These are phyloP conservation scores for Actinia equina DNA, from an alignment of 64 coral and sea anemone species.

Conservation along the genomic window DNA sequence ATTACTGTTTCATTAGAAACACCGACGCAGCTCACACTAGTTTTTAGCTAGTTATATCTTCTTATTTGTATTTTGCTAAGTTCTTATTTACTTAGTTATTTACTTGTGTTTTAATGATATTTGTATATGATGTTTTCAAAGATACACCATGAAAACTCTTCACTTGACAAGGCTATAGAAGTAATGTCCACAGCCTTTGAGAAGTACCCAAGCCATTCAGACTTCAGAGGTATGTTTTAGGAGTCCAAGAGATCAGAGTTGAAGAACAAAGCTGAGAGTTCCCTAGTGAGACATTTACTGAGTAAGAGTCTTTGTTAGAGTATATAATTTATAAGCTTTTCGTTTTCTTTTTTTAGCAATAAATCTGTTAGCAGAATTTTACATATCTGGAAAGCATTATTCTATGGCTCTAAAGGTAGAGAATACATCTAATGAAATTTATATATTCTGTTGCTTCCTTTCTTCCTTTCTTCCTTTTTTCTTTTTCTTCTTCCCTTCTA, in stretches of 20 bases:
- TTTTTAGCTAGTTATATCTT: too few relatives aligned
- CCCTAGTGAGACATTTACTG: too few relatives aligned
- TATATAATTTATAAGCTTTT: too few relatives aligned
- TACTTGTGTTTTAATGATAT: too few relatives aligned
- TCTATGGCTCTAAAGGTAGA: slow-evolving; percentile 62
- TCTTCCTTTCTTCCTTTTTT: too few relatives aligned
- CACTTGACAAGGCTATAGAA: slow-evolving; percentile 49
- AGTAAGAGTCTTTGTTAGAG: too few relatives aligned
- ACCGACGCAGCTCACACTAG: too few relatives aligned
- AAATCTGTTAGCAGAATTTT: slow-evolving; percentile 79
- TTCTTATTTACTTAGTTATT: too few relatives aligned
- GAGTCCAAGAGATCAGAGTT: background rate
- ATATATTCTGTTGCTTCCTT: too few relatives aligned
- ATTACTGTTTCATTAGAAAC: too few relatives aligned
- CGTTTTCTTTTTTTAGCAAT: slow-evolving; percentile 13
- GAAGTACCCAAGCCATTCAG: slow-evolving; percentile 54
- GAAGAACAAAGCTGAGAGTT: background rate
- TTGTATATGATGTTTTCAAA: background rate
- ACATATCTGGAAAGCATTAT: slow-evolving; percentile 64
- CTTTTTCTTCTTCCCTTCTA: background rate
- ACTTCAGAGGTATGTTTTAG: slow-evolving; percentile 57
- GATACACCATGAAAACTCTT: slow-evolving; percentile 87
- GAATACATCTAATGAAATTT: background rate
- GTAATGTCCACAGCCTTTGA: slow-evolving; percentile 67
- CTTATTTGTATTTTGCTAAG: too few relatives aligned